These are phyloP conservation scores for Tiliqua scincoides DNA, from an alignment of 2,113 vertebrate genomes.

Conservation along the genomic window DNA sequence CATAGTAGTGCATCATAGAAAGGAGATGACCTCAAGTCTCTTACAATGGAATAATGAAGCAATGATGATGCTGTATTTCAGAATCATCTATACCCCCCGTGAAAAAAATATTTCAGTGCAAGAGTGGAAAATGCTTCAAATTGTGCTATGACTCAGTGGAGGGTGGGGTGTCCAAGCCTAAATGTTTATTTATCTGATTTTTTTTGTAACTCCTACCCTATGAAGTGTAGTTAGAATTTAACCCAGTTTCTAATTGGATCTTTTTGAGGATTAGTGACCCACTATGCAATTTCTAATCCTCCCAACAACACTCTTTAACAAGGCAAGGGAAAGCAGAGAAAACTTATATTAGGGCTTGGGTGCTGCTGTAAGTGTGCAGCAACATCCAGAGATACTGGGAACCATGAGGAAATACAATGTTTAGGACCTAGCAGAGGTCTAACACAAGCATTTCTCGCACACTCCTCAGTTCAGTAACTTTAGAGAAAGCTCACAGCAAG, in stretches of 20 bases:
- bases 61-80: not conserved
- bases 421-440: not conserved
- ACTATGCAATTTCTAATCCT: not conserved
- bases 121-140: not conserved
- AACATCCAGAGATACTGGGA: not conserved
- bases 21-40: not conserved
- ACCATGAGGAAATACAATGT: no score
- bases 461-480: no score
- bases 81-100: not conserved
- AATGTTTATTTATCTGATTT: not conserved
- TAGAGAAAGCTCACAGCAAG: no score
- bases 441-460: not conserved
- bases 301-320: not conserved
- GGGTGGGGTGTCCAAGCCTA: not conserved
- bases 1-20: not conserved
- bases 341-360: not conserved
- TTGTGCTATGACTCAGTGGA: not conserved
- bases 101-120: not conserved
- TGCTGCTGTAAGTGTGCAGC: not conserved
- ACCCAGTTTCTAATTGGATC: no score
- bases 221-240: no score
- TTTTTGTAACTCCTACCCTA: not conserved
- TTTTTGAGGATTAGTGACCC: no score
- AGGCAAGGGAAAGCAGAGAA: not conserved
- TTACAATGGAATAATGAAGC: not conserved